These are phyloP conservation scores for Cyrtorhinus lividipennis DNA, from an alignment of 1,140 invertebrate genomes.

Conservation along the genomic window DNA sequence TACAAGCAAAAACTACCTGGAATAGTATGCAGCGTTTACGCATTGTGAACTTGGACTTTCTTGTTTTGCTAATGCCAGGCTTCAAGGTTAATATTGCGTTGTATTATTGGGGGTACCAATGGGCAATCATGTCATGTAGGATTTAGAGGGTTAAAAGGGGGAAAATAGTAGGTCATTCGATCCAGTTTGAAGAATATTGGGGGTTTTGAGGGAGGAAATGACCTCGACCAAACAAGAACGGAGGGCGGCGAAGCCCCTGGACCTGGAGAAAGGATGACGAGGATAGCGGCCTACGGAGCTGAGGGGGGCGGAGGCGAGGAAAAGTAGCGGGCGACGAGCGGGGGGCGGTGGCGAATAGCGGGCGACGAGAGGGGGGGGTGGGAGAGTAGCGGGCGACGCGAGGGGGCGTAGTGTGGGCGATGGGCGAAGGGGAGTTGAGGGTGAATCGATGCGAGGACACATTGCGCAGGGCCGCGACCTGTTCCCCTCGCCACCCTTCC, in stretches of 20 bases:
- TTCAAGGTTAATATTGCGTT: too few species aligned
- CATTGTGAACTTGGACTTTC: too few species aligned
- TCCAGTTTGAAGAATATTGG: not conserved
- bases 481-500: not conserved
- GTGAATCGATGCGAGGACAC: not conserved
- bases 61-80: too few species aligned
- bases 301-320: too few species aligned
- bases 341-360: too few species aligned
- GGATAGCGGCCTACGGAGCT: too few species aligned
- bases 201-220: not conserved
- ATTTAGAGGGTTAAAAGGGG: not conserved
- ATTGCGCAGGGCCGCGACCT: not conserved
- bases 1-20: too few species aligned
- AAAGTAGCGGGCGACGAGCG: too few species aligned
- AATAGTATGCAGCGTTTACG: too few species aligned
- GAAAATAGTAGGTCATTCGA: not conserved
- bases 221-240: too few species aligned
- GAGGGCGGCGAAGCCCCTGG: not conserved
- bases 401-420: slow-evolving; percentile 9
- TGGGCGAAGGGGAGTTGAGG: slow-evolving; percentile 17
- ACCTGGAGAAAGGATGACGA: not conserved
- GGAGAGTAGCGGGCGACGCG: not conserved
- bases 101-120: too few species aligned
- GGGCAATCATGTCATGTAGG: too few species aligned
- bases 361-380: not conserved